Base-by-base conservation (phyloP, 2,797 vertebrate genomes). In the Spatula clypeata region DNA sequence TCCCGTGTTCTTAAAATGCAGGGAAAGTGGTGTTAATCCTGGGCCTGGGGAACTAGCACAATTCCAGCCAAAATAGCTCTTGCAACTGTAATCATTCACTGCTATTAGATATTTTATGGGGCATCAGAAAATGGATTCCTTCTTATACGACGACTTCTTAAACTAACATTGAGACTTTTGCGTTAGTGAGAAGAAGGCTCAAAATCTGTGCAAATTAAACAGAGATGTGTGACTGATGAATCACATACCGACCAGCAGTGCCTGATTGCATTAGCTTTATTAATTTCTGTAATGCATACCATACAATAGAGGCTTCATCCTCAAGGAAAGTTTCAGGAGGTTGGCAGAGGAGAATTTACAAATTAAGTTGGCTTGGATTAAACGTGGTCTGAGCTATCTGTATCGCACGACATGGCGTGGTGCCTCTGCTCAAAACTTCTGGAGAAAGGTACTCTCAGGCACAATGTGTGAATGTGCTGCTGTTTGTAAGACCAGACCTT, bases 161-260 rank as follows among this genome's bases (percentile, higher is more conserved):
- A 90, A 74, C 95, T 88, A 86, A 95, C 90, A 94, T 83, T 49
- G 83, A 82, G 67, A 17, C 77, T 82, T 88, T 26, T 85, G 88
- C 94, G 60, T 60, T 65, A 90, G 84, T 45, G 91, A 93, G 88
- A 86, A 85, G 53, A 4, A 82, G 77, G 45, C 53, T 95, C 88
- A 79, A 89, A 95, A 94, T 93, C 88, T 89, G 80, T 11, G 58
- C 90, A 67, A 86, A 61, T 94, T 76, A 93, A 79, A 81, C 7
- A 38, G 86, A 79, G 79, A 76, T 93, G 88, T 94, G 96, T 96
- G 95, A 88, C 92, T 92, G 94, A 93, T 97, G 95, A 96, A 47
- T 93, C 91, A 95, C 88, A 64, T 45, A 1, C 80, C 85, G 90
- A 74, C 96, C 64, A 92, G 16, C 80, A 82, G 66, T 44, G 53